phyloP scores from a whole-genome alignment of 1,140 invertebrate species.

The Ditylenchus dipsaci region DNA sequence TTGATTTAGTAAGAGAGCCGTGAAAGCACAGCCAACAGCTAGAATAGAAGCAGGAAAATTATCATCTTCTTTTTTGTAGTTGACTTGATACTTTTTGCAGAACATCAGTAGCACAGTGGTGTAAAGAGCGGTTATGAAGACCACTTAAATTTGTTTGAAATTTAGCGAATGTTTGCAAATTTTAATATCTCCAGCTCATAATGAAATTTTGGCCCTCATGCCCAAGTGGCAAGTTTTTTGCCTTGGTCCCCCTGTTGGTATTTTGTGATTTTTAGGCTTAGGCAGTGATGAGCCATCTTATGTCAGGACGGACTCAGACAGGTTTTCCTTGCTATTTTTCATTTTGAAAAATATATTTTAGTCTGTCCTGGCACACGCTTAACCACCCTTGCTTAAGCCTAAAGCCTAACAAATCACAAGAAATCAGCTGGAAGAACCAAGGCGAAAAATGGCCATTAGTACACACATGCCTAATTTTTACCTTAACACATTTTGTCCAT shows the following conservation, averaged over 20 bases:
- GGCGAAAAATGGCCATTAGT: no score
- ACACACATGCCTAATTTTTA: no score
- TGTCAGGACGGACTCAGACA: no score
- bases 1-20: conserved; percentile 63
- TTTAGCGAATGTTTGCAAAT: neutral
- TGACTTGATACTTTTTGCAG: conserved; percentile 85
- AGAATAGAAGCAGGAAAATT: conserved; percentile 74
- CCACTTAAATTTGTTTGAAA: conserved; percentile 60
- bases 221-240: conserved; percentile 11
- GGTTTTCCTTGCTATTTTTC: no score
- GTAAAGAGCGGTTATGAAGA: conserved; percentile 82
- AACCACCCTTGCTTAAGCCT: no score
- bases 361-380: no score
- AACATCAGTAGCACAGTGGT: conserved; percentile 92
- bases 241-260: no score
- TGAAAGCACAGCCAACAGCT: conserved; percentile 78
- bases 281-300: no score
- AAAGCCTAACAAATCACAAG: no score
- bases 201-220: neutral
- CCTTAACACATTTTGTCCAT: no score
- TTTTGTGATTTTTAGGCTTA: conserved; percentile 3
- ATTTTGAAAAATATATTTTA: no score
- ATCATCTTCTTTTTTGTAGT: conserved; percentile 59
- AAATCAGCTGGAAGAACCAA: no score
- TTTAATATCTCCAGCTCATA: neutral